Evolutionary conservation across 2,113 vertebrate genomes (phyloP).

Genomic region (Lagopus muta): DNA sequence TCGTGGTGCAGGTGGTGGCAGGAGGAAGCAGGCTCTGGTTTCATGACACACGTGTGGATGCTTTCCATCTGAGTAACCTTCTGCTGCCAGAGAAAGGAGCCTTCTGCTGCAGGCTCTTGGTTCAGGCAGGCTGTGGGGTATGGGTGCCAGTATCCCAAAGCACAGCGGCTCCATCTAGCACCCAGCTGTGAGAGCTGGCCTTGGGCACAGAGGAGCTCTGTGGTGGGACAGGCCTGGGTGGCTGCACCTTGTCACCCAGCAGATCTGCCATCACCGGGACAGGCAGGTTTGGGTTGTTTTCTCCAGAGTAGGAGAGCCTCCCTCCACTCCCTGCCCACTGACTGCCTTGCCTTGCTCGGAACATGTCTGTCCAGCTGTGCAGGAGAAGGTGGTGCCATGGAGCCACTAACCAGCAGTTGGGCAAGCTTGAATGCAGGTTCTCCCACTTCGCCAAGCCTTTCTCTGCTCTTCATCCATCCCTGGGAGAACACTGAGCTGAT

Average conservation of each 20-base stretch:
- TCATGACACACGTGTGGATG: background rate
- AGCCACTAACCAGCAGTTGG: slow-evolving; percentile 52
- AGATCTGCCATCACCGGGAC: background rate
- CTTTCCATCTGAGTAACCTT: slow-evolving; percentile 45
- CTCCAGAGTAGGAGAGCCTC: background rate
- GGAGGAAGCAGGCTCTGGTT: background rate
- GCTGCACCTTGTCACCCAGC: background rate
- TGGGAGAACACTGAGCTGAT: accelerated
- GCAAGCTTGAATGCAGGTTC: background rate
- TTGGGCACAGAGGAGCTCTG: background rate
- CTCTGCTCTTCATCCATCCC: background rate
- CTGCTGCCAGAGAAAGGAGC: background rate
- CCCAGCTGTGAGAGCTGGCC: background rate
- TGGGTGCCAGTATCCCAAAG: accelerated
- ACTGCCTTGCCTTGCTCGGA: background rate
- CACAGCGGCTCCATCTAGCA: accelerated
- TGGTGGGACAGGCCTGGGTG: background rate
- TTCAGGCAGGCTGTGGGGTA: accelerated
- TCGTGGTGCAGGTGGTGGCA: background rate
- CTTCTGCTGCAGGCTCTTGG: background rate
- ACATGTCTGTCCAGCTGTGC: slow-evolving; percentile 55
- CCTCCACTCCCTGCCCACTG: background rate
- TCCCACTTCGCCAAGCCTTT: slow-evolving; percentile 15
- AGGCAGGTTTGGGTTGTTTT: background rate
- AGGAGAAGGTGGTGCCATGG: slow-evolving; percentile 36